Conservation (phyloP, 2,888 invertebrate genomes). For the Dicranocentrus wangi region DNA sequence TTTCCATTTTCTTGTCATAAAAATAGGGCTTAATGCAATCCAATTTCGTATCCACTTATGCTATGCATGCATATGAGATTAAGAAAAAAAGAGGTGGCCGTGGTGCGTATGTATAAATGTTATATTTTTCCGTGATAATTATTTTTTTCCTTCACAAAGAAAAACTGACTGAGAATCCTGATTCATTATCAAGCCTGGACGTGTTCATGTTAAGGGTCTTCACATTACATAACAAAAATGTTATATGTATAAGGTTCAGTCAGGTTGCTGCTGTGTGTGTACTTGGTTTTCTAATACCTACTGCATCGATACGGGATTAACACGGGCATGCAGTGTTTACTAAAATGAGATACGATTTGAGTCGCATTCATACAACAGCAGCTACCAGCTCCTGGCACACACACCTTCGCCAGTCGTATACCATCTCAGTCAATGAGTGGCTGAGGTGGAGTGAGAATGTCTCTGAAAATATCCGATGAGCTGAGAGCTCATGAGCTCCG, state of each 20-base stretch:
- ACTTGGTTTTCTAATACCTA: too few relatives aligned
- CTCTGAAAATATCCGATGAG: slow-evolving; percentile 13
- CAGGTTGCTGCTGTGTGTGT: too few relatives aligned
- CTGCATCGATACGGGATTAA: too few relatives aligned
- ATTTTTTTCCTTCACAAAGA: slow-evolving; percentile 6
- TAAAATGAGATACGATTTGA: too few relatives aligned
- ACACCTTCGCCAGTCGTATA: not conserved
- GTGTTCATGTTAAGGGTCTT: too few relatives aligned
- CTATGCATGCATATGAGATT: not conserved
- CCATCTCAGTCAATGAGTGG: slow-evolving; percentile 22
- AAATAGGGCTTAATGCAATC: not conserved
- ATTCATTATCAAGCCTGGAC: too few relatives aligned
- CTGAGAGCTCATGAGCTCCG: not conserved
- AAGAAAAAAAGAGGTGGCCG: too few relatives aligned
- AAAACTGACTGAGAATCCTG: too few relatives aligned
- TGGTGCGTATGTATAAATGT: not conserved
- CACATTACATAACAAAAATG: too few relatives aligned
- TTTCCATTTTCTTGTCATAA: slow-evolving; percentile 17
- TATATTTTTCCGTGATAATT: not conserved
- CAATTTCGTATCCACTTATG: not conserved
- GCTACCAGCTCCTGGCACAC: not conserved
- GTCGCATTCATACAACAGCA: not conserved
- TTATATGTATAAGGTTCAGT: too few relatives aligned
- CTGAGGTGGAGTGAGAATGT: slow-evolving; percentile 12
- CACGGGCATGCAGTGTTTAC: too few relatives aligned